A percentile compares a stretch with the other conserved stretches of the same genome.
Evolutionary conservation across 2,888 invertebrate species (phyloP).

Genomic region (Phania funesta): DNA sequence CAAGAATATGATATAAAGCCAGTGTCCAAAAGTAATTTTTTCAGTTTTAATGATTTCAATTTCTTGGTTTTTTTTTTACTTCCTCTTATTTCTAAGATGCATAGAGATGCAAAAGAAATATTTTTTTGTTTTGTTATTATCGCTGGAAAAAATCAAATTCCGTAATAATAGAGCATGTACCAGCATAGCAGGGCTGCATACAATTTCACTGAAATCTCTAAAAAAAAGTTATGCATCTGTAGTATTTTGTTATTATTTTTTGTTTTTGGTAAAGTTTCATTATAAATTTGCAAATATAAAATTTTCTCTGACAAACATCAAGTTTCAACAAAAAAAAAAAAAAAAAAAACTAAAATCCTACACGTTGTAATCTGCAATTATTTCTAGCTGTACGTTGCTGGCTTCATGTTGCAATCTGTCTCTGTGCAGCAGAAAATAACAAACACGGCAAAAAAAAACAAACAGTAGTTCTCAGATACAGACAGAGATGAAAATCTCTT

Average conservation of each 20-base stretch:
- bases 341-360: conserved; percentile 53
- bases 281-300: conserved; percentile 50
- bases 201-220: conserved; percentile 48
- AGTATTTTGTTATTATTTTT: conserved; percentile 21
- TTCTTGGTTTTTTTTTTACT: conserved; percentile 40
- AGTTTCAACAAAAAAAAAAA: conserved; percentile 29
- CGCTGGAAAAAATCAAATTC: conserved; percentile 54
- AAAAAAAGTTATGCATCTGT: conserved; percentile 52
- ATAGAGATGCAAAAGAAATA: conserved; percentile 24
- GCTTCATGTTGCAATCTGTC: conserved; percentile 50
- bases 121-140: conserved; percentile 34
- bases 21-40: conserved; percentile 42
- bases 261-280: conserved; percentile 31
- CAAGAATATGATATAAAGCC: conserved; percentile 39
- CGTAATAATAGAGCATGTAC: conserved; percentile 61
- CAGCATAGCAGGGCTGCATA: conserved; percentile 37
- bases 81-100: conserved; percentile 16
- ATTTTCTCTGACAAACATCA: conserved; percentile 62
- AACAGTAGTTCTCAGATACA: conserved; percentile 52
- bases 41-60: conserved; percentile 57
- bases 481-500: conserved; percentile 50
- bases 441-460: conserved; percentile 8
- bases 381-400: conserved; percentile 44
- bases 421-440: conserved; percentile 19
- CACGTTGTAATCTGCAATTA: conserved; percentile 63